These are phyloP conservation scores for Leptopilina myrica DNA, from an alignment of 2,888 invertebrate species.

Conservation along the genomic window DNA sequence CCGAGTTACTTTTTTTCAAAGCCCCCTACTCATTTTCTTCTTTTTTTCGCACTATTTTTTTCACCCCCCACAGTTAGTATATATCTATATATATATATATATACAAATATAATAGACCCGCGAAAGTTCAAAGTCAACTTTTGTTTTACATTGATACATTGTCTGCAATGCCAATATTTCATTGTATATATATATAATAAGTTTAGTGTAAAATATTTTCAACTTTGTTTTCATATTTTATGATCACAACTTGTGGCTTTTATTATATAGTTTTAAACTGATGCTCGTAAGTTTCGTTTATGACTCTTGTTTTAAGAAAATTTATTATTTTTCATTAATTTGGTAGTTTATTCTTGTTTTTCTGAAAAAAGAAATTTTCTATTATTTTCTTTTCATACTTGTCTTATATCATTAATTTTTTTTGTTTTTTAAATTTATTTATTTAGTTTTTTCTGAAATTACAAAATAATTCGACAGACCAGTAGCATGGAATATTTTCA, in stretches of 20 bases:
- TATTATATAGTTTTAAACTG: too few species aligned
- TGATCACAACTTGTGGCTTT: neutral
- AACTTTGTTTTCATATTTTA: conserved; percentile 1
- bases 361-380: too few species aligned
- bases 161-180: neutral
- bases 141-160: neutral
- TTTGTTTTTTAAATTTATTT: too few species aligned
- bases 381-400: too few species aligned
- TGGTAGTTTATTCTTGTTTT: too few species aligned
- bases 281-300: too few species aligned
- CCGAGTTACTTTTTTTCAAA: conserved; percentile 7
- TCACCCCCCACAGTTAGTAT: neutral
- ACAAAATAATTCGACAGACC: too few species aligned
- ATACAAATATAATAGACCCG: neutral
- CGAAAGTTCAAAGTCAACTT: neutral
- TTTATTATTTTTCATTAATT: neutral
- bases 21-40: neutral
- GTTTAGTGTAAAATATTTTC: neutral
- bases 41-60: neutral
- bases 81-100: neutral
- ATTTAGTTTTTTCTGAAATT: too few species aligned
- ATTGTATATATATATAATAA: neutral
- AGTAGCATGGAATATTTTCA: too few species aligned
- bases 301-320: too few species aligned
- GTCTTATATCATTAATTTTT: too few species aligned